These are phyloP conservation scores for Hybognathus amarus DNA, from an alignment of 2,797 vertebrate genomes.

Conservation along the genomic window DNA sequence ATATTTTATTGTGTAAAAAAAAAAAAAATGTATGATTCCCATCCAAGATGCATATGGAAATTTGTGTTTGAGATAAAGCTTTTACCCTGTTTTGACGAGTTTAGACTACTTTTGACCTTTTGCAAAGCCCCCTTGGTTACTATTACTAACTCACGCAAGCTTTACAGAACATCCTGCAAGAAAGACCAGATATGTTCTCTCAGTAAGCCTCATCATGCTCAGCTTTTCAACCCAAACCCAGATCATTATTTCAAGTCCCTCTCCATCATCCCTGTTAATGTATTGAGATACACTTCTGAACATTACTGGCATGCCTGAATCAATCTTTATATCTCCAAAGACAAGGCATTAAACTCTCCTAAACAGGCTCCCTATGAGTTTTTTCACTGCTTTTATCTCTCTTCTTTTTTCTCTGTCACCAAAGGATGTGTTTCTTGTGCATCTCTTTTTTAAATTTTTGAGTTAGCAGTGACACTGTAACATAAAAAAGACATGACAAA, in stretches of 20 bases:
- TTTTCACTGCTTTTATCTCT: constrained; percentile 62
- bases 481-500: constrained; percentile 30
- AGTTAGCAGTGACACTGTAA: constrained; percentile 8
- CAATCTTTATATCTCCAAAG: constrained; percentile 24
- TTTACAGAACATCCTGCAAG: neutral
- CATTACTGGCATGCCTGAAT: constrained; percentile 70
- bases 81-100: neutral
- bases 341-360: constrained; percentile 60
- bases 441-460: neutral
- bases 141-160: neutral
- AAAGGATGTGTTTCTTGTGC: neutral
- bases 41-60: neutral
- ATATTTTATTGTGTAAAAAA: neutral
- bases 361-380: constrained; percentile 48
- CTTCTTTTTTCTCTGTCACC: constrained; percentile 15
- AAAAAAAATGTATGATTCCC: neutral
- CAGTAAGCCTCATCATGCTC: neutral
- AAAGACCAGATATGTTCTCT: neutral
- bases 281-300: constrained; percentile 74
- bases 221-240: constrained; percentile 15
- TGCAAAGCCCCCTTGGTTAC: neutral
- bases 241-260: constrained; percentile 24
- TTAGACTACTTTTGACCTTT: neutral
- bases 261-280: constrained; percentile 32
- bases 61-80: neutral